phyloP scores from a whole-genome alignment of 1,140 invertebrate genomes.

The Aphis gossypii region DNA sequence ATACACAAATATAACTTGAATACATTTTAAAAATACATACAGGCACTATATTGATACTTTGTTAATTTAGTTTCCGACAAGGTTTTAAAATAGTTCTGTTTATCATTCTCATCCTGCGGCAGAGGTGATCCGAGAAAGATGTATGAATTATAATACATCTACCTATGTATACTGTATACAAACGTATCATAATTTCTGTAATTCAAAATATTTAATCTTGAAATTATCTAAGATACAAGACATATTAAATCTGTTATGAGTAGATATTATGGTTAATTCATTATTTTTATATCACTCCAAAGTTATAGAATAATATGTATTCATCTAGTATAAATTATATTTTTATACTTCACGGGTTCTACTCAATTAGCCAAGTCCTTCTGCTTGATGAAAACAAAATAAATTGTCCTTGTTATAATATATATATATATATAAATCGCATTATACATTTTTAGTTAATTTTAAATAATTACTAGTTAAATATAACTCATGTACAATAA shows the following conservation, averaged over 20 bases:
- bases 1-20: too few relatives aligned
- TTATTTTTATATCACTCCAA: background rate
- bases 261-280: background rate
- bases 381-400: background rate
- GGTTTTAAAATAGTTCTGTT: too few relatives aligned
- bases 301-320: background rate
- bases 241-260: background rate
- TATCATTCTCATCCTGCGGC: too few relatives aligned
- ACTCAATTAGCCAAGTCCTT: conserved; percentile 7
- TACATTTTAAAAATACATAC: too few relatives aligned
- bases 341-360: background rate
- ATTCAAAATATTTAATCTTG: too few relatives aligned
- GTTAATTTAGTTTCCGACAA: too few relatives aligned
- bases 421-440: background rate
- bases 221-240: background rate
- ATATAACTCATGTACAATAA: background rate
- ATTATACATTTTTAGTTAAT: background rate
- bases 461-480: background rate
- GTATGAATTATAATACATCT: too few relatives aligned
- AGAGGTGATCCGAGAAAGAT: too few relatives aligned
- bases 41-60: too few relatives aligned
- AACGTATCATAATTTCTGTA: too few relatives aligned
- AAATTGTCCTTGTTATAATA: conserved; percentile 22
- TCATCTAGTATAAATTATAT: background rate
- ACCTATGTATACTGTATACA: too few relatives aligned